These are phyloP conservation scores for Larimichthys polyactis DNA, from an alignment of 2,113 vertebrate species.

Conservation along the genomic window DNA sequence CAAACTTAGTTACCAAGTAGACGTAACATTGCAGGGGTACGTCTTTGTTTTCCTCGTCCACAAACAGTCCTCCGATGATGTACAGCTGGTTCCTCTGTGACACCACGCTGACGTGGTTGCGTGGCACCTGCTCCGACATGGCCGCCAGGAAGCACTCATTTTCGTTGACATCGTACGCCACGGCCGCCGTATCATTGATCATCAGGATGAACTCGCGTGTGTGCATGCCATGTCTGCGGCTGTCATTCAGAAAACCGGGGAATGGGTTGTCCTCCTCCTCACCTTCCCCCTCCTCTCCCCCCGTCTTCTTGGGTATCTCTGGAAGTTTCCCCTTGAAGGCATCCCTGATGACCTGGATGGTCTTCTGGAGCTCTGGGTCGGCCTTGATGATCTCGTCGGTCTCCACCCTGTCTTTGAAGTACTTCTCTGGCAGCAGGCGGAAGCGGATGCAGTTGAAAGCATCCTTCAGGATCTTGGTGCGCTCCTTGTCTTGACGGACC, in stretches of 20 bases:
- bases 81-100: constrained; percentile 92
- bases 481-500: constrained; percentile 93
- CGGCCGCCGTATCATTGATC: constrained; percentile 94
- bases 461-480: constrained; percentile 88
- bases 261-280: constrained; percentile 90
- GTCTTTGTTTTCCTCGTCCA: constrained; percentile 97
- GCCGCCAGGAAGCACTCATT: constrained; percentile 97
- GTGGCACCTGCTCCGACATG: constrained; percentile 95
- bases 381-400: constrained; percentile 93
- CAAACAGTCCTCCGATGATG: constrained; percentile 93
- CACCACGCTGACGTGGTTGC: constrained; percentile 95
- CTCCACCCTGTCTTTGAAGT: constrained; percentile 95
- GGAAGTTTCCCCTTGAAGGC: constrained; percentile 96
- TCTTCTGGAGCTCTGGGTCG: constrained; percentile 93
- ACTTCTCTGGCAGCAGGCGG: constrained; percentile 94
- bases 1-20: constrained; percentile 87
- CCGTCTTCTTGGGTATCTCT: constrained; percentile 83
- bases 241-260: constrained; percentile 95
- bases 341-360: constrained; percentile 91
- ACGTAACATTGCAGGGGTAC: constrained; percentile 95
- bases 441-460: constrained; percentile 97
- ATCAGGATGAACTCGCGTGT: constrained; percentile 93
- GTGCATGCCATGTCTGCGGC: constrained; percentile 93
- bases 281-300: constrained; percentile 78
- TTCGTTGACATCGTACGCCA: constrained; percentile 95